Evolutionary conservation across 2,888 invertebrate genomes (phyloP), one percentile per base, ranked within the genome.

Genomic region (Tetragonula carbonaria): DNA sequence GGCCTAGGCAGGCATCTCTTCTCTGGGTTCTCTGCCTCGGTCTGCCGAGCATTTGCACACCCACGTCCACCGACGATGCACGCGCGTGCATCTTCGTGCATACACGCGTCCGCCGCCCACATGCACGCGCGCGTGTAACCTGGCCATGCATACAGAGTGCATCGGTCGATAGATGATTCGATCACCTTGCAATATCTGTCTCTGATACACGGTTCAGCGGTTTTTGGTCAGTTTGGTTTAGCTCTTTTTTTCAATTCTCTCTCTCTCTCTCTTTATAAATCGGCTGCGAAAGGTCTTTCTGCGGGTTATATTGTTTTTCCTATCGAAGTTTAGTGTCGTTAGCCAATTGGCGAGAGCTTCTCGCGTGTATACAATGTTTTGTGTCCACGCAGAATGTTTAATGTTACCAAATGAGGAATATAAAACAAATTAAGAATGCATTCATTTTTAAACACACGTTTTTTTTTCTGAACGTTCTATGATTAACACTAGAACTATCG

Each of bases 131-230:
- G 11, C 6, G 28, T 8, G 45, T 45, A 8, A 45, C 45, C 38
- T 6, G 21, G 11, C 0, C 18, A 33, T 62, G 73, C 50, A 45
- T n/a, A n/a, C 65, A 23, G 65, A 66, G 68, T 53, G 76, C 80
- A 63, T 68, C 55, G 72, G 18, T 84, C 82, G 73, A 65, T 55
- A 65, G 23, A 53, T 50, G 74, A 84, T 75, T 73, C 51, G 72
- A 74, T 76, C 73, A 62, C 62, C 63, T 45, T 45, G 23, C 23
- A 38, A 74, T 68, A 74, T 68, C 67, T 53, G 53, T 62, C 51
- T 50, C 16, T n/a, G 66, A 53, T 74, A 38, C 74, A 55, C 38
- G 74, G 53, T 53, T 53, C 74, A 33, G 45, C 23, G 74, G 74
- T 74, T 74, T 74, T 55, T 23, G 53, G 23, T 45, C 45, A 8